Conservation (phyloP, 2,113 vertebrate species). For the Paedocypris sp. region DNA sequence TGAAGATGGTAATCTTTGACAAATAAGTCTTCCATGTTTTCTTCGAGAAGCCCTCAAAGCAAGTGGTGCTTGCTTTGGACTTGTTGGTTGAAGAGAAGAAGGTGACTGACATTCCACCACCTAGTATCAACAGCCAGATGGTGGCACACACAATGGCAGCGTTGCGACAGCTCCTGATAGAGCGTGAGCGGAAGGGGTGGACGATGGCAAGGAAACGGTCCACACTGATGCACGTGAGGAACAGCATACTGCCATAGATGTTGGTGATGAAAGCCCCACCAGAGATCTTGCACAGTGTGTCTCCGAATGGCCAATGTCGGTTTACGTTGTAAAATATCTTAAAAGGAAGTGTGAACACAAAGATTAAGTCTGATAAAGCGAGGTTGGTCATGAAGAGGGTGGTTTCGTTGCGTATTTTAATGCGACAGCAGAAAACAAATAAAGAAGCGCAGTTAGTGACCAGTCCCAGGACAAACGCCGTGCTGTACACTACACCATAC, state of each 20-base stretch:
- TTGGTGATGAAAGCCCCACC: constrained; percentile 95
- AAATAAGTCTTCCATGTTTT: constrained; percentile 90
- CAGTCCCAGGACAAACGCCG: constrained; percentile 86
- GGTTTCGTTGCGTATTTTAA: constrained; percentile 88
- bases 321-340: constrained; percentile 97
- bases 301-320: constrained; percentile 94
- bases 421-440: constrained; percentile 90
- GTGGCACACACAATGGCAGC: constrained; percentile 79
- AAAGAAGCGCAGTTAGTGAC: constrained; percentile 93
- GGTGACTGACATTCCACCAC: constrained; percentile 87
- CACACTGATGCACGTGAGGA: constrained; percentile 94
- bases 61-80: constrained; percentile 77
- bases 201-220: constrained; percentile 94
- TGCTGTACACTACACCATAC: constrained; percentile 88
- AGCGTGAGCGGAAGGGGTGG: constrained; percentile 84
- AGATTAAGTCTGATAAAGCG: constrained; percentile 85
- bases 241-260: constrained; percentile 96
- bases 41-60: constrained; percentile 94
- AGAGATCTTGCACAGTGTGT: constrained; percentile 86
- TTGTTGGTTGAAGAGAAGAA: constrained; percentile 91
- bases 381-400: constrained; percentile 97
- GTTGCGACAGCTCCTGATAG: constrained; percentile 79
- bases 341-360: constrained; percentile 90
- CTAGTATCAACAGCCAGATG: constrained; percentile 89
- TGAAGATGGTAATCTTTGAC: constrained; percentile 97